Evolutionary conservation across 2,888 invertebrate species (phyloP).

Genomic region (Sinohyriopsis cumingii): DNA sequence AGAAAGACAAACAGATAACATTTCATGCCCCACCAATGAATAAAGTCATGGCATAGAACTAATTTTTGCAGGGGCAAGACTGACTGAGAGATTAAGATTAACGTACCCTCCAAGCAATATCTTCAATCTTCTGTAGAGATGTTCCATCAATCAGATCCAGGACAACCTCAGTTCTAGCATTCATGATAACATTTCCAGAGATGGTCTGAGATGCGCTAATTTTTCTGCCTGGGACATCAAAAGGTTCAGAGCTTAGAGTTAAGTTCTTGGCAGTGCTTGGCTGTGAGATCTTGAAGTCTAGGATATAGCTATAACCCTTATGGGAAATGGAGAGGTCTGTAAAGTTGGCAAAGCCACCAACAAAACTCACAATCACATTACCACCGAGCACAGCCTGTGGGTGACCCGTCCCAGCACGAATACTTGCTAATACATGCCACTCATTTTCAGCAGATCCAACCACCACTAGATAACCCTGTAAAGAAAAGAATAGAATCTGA

Average conservation of each 20-base stretch:
- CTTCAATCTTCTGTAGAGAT: slow-evolving; percentile 16
- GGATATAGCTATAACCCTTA: slow-evolving; percentile 43
- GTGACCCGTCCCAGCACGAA: slow-evolving; percentile 35
- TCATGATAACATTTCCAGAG: slow-evolving; percentile 13
- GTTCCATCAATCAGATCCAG: slow-evolving; percentile 23
- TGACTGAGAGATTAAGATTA: too few relatives aligned
- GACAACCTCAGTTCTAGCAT: slow-evolving; percentile 12
- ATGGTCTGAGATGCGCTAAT: slow-evolving; percentile 8
- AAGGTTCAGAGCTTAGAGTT: slow-evolving; percentile 16
- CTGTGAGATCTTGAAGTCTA: slow-evolving; percentile 41
- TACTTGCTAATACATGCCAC: slow-evolving; percentile 52
- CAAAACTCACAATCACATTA: slow-evolving; percentile 34
- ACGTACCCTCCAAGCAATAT: slow-evolving; percentile 34
- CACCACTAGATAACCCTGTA: too few relatives aligned
- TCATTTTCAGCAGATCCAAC: slow-evolving; percentile 43
- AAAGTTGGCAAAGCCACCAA: slow-evolving; percentile 58
- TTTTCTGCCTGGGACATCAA: slow-evolving; percentile 20
- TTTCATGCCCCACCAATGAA: too few relatives aligned
- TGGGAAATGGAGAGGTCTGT: slow-evolving; percentile 51
- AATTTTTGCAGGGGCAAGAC: too few relatives aligned
- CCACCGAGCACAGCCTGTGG: slow-evolving; percentile 41
- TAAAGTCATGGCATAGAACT: too few relatives aligned
- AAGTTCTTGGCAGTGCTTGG: slow-evolving; percentile 38
- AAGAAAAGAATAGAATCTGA: too few relatives aligned
- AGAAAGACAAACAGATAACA: too few relatives aligned